phyloP scores from a whole-genome alignment of 2,113 vertebrate species.

The Neogobius melanostomus region DNA sequence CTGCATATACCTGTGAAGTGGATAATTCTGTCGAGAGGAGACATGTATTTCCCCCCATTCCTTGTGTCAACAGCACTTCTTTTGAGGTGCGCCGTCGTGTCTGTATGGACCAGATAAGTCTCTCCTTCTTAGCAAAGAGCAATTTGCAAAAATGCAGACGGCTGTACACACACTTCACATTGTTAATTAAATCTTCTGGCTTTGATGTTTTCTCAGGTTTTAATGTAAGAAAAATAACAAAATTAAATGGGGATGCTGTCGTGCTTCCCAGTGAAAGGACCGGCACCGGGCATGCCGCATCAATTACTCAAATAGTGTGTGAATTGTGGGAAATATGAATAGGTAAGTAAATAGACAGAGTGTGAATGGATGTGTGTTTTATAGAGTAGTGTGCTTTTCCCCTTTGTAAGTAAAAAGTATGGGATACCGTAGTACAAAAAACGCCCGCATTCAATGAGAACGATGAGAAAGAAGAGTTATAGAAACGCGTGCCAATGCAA shows the following conservation, averaged over 20 bases:
- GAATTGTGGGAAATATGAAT: conserved; percentile 58
- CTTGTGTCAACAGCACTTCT: conserved; percentile 76
- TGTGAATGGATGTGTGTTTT: neutral
- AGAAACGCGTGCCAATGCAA: too few relatives aligned
- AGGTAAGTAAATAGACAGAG: neutral
- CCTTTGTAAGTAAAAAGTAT: neutral
- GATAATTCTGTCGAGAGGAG: conserved; percentile 71
- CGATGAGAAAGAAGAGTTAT: too few relatives aligned
- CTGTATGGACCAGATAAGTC: conserved; percentile 79
- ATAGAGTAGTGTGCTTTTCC: neutral
- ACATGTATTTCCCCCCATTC: conserved; percentile 68
- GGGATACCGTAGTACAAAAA: neutral
- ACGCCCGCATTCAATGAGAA: too few relatives aligned
- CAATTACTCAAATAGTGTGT: conserved; percentile 62
- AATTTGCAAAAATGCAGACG: conserved; percentile 74
- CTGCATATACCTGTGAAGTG: conserved; percentile 76
- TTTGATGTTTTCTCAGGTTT: conserved; percentile 79
- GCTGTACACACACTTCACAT: conserved; percentile 73
- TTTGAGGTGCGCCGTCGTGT: conserved; percentile 74
- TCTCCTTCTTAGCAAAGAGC: conserved; percentile 76
- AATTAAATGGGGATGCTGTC: conserved; percentile 69
- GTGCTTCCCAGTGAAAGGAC: conserved; percentile 51
- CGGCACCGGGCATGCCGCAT: conserved; percentile 58
- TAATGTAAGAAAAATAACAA: conserved; percentile 68
- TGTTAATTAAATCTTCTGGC: conserved; percentile 81